Evolutionary conservation across 2,888 invertebrate species (phyloP).

Genomic region (Watsonalla cultraria): DNA sequence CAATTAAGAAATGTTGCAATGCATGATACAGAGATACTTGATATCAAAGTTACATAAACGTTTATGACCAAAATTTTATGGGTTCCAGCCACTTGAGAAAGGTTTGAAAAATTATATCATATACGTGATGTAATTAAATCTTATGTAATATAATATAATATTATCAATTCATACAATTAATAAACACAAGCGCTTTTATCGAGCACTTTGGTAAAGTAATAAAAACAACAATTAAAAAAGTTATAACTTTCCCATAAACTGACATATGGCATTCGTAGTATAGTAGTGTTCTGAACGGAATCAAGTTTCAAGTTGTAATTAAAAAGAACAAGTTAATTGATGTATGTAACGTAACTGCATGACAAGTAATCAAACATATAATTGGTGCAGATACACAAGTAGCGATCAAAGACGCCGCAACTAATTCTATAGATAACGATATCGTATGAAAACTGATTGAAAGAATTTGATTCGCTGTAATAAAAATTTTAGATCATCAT

Average conservation of each 20-base stretch:
- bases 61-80: background rate
- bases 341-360: constrained; percentile 11
- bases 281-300: constrained; percentile 4
- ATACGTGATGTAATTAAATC: background rate
- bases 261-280: background rate
- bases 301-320: constrained; percentile 14
- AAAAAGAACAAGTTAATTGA: constrained; percentile 21
- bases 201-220: background rate
- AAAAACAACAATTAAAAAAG: background rate
- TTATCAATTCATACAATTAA: background rate
- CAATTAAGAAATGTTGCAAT: too few species aligned
- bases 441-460: constrained; percentile 19
- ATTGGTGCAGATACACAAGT: constrained; percentile 26
- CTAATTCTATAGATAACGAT: constrained; percentile 27
- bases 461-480: constrained; percentile 22
- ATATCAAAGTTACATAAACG: background rate
- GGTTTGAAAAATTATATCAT: background rate
- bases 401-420: constrained; percentile 39
- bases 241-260: background rate
- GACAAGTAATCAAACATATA: constrained; percentile 20
- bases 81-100: background rate
- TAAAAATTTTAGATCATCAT: constrained; percentile 1
- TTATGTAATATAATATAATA: background rate
- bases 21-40: background rate
- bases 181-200: background rate